A percentile compares a stretch with the other conserved stretches of the same genome.
Evolutionary conservation across 2,888 invertebrate species (phyloP).

Genomic region (Pseudococcus jackbeardsleyi): DNA sequence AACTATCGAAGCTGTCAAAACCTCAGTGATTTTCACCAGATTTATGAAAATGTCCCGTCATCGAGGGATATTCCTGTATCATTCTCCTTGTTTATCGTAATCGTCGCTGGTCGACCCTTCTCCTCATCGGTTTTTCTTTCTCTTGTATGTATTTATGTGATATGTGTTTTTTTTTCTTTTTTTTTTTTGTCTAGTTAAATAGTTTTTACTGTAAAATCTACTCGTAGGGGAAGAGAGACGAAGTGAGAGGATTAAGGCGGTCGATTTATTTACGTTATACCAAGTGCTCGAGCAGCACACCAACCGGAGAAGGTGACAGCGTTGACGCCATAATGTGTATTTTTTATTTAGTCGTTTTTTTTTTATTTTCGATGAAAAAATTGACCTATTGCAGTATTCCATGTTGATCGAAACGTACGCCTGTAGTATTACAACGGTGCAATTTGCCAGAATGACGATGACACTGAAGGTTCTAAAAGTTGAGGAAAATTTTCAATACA

Average conservation of each 20-base stretch:
- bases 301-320: neutral
- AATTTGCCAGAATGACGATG: neutral
- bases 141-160: conserved; percentile 5
- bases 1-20: too few relatives aligned
- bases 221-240: neutral
- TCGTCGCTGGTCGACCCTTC: neutral
- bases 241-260: neutral
- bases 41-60: neutral
- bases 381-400: neutral
- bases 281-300: neutral
- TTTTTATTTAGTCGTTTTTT: neutral
- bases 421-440: neutral
- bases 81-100: neutral
- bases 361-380: neutral
- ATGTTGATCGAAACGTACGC: too few relatives aligned
- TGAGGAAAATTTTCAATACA: neutral
- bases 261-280: neutral
- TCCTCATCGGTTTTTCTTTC: neutral
- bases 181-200: conserved; percentile 11
- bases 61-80: neutral
- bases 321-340: neutral
- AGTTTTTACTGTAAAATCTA: neutral
- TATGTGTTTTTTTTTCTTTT: conserved; percentile 14
- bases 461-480: neutral
- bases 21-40: too few relatives aligned